Evolutionary conservation across 2,797 vertebrate genomes (phyloP).

Genomic region (Rhabdomys pumilio): DNA sequence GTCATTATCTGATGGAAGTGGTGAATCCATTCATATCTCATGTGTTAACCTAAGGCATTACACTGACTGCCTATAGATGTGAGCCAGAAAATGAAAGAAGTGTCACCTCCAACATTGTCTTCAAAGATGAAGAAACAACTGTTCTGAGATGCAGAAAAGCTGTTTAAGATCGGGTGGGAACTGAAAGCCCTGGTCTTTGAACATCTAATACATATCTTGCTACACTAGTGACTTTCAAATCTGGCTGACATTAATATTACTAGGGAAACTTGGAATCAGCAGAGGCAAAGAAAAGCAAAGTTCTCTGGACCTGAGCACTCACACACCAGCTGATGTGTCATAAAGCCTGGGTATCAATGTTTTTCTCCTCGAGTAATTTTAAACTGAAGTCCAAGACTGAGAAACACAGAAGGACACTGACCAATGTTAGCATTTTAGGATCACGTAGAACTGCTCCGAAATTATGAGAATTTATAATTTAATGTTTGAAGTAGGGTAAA

Average conservation of each 20-base stretch:
- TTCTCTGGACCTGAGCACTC: not conserved
- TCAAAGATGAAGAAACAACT: not conserved
- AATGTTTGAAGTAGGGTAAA: not conserved
- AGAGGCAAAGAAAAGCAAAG: not conserved
- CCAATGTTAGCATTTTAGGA: not conserved
- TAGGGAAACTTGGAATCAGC: not conserved
- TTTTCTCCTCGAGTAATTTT: not conserved
- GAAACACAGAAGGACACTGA: not conserved
- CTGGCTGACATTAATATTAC: not conserved
- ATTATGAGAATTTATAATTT: not conserved
- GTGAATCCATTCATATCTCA: not conserved
- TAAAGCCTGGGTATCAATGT: not conserved
- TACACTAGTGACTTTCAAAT: not conserved
- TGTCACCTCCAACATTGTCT: not conserved
- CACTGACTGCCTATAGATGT: not conserved
- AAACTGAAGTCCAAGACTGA: not conserved
- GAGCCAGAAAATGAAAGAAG: conserved; percentile 9
- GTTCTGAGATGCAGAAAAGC: not conserved
- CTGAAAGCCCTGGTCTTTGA: not conserved
- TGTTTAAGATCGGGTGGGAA: not conserved
- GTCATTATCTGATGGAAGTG: not conserved
- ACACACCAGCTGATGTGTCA: not conserved
- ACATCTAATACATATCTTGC: not conserved
- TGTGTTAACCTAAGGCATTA: not conserved
- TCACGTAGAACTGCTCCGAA: not conserved